A percentile compares a stretch with the other conserved stretches of the same genome.
Evolutionary conservation across 2,113 vertebrate species (phyloP).

Genomic region (Himantopus leucocephalus): DNA sequence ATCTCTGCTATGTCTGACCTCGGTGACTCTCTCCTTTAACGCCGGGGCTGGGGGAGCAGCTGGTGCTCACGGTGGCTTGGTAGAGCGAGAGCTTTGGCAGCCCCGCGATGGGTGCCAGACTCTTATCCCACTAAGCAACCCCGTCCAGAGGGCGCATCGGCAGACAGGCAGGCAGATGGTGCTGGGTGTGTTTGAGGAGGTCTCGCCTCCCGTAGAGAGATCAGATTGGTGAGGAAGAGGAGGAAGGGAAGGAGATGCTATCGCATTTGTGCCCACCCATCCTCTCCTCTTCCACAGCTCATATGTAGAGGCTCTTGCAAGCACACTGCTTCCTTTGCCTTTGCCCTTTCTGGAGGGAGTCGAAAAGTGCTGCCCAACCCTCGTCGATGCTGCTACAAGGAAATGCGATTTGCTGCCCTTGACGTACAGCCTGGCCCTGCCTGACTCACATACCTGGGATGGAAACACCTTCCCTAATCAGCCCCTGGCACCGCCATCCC

Average conservation of each 20-base stretch:
- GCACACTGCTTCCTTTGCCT: neutral
- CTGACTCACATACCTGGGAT: neutral
- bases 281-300: neutral
- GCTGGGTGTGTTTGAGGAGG: neutral
- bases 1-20: neutral
- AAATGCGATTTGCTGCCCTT: neutral
- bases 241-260: neutral
- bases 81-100: neutral
- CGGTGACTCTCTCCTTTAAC: neutral
- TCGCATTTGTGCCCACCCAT: fast-evolving
- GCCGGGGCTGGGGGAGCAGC: neutral
- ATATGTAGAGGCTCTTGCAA: neutral
- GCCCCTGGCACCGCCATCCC: fast-evolving
- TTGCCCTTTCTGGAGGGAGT: neutral
- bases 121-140: neutral
- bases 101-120: neutral
- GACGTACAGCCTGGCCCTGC: neutral
- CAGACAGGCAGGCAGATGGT: neutral
- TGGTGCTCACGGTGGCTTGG: neutral
- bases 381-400: fast-evolving
- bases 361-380: neutral
- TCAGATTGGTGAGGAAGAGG: neutral
- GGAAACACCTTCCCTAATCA: neutral
- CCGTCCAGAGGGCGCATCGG: fast-evolving
- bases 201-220: neutral